A percentile compares a stretch with the other conserved stretches of the same genome.
These are phyloP conservation scores for Takifugu flavidus DNA, from an alignment of 2,113 vertebrate species.

Conservation along the genomic window DNA sequence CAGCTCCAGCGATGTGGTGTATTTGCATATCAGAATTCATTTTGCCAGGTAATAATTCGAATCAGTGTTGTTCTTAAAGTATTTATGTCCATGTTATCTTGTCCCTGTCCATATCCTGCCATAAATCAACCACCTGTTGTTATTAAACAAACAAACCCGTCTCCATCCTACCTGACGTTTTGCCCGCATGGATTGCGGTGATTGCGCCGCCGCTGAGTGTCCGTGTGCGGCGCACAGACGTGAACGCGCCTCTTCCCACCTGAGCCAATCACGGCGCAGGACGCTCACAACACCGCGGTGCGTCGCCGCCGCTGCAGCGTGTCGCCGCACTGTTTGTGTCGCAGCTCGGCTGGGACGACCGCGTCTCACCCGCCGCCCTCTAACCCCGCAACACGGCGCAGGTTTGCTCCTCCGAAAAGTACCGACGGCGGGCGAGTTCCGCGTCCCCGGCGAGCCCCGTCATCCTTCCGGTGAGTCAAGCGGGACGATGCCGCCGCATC, in stretches of 20 bases:
- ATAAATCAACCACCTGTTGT: too few relatives aligned
- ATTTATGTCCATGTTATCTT: too few relatives aligned
- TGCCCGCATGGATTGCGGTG: neutral
- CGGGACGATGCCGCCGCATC: constrained; percentile 46
- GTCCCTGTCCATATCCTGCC: too few relatives aligned
- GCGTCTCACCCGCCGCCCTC: constrained; percentile 19
- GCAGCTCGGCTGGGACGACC: constrained; percentile 23
- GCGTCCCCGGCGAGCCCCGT: constrained; percentile 27
- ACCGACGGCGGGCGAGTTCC: constrained; percentile 31
- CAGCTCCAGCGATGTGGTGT: too few relatives aligned
- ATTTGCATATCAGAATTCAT: too few relatives aligned
- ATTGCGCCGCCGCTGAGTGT: constrained; percentile 32
- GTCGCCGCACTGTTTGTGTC: constrained; percentile 9
- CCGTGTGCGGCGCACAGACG: neutral
- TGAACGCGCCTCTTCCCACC: constrained; percentile 52
- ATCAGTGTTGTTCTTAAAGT: too few relatives aligned
- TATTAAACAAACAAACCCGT: neutral
- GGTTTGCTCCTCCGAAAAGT: constrained; percentile 48
- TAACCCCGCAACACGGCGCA: neutral
- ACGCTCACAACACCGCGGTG: constrained; percentile 25
- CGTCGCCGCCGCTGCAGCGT: constrained; percentile 5
- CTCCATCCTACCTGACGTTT: neutral
- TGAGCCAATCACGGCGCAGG: constrained; percentile 60
- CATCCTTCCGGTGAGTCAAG: constrained; percentile 51
- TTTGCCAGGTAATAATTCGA: too few relatives aligned